Evolutionary conservation across 1,140 invertebrate genomes (phyloP).

Genomic region (Lethocerus indicus): DNA sequence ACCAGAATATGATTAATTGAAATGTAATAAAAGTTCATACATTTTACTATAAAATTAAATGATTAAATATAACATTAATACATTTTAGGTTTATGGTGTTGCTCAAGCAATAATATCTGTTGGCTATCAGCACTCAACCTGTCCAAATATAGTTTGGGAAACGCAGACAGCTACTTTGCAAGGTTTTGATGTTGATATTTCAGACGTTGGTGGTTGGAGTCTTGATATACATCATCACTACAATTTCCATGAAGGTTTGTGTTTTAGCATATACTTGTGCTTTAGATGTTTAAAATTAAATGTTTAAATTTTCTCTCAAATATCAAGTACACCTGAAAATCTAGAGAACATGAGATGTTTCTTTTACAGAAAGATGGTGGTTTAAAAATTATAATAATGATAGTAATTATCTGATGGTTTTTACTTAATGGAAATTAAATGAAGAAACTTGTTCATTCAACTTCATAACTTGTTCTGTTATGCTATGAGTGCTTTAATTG

Average conservation of each 20-base stretch:
- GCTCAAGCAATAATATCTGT: conserved; percentile 74
- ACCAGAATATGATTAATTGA: too few species aligned
- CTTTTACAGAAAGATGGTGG: neutral
- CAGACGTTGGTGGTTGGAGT: conserved; percentile 94
- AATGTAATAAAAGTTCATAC: too few species aligned
- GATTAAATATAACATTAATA: conserved; percentile 3
- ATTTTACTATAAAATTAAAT: too few species aligned
- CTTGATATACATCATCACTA: conserved; percentile 96
- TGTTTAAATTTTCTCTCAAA: too few species aligned
- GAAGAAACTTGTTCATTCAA: neutral
- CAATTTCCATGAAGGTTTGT: conserved; percentile 81
- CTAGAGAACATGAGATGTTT: neutral
- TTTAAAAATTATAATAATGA: neutral
- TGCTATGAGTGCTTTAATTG: too few species aligned
- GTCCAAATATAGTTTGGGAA: conserved; percentile 78
- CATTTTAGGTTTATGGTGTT: conserved; percentile 68
- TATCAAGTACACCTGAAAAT: neutral
- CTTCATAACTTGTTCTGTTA: too few species aligned
- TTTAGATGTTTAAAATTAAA: too few species aligned
- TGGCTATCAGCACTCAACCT: conserved; percentile 86
- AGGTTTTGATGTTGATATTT: conserved; percentile 95
- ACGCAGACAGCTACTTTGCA: conserved; percentile 81
- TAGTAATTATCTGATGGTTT: too few species aligned
- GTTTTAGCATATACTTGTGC: neutral
- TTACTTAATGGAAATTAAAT: neutral